These are phyloP conservation scores for Hemaris fuciformis DNA, from an alignment of 2,888 invertebrate genomes.

Conservation along the genomic window DNA sequence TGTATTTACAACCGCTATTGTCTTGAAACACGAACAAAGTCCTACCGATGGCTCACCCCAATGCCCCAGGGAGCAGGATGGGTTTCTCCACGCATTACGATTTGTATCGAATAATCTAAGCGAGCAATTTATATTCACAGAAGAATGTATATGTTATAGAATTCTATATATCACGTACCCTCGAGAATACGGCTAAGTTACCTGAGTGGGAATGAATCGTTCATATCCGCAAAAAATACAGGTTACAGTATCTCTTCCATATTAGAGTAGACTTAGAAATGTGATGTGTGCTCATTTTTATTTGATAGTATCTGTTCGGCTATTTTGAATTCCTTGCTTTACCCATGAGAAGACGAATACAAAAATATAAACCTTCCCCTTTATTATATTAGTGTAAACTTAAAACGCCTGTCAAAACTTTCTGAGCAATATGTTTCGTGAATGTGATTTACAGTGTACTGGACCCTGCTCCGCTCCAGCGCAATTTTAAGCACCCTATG, in stretches of 20 bases:
- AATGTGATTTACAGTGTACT: too few species aligned
- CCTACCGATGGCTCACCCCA: background rate
- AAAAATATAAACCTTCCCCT: too few species aligned
- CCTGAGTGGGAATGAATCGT: background rate
- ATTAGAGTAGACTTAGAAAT: background rate
- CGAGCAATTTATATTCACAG: conserved; percentile 39
- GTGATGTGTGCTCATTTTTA: background rate
- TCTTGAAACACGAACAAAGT: background rate
- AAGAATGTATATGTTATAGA: conserved; percentile 15
- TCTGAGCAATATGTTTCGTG: too few species aligned
- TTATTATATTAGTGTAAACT: too few species aligned
- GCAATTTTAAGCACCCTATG: too few species aligned
- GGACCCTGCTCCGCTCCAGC: too few species aligned
- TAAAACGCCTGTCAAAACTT: too few species aligned
- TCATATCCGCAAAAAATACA: background rate
- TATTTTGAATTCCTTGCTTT: too few species aligned
- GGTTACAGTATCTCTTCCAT: background rate
- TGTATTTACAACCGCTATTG: background rate
- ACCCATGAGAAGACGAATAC: too few species aligned
- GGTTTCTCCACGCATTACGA: background rate
- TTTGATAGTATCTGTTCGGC: too few species aligned
- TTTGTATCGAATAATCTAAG: conserved; percentile 30
- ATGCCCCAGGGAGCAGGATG: background rate
- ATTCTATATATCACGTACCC: background rate
- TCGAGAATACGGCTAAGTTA: background rate